Conservation (phyloP, 2,888 invertebrate species). For the Iselma pallidipennis region DNA sequence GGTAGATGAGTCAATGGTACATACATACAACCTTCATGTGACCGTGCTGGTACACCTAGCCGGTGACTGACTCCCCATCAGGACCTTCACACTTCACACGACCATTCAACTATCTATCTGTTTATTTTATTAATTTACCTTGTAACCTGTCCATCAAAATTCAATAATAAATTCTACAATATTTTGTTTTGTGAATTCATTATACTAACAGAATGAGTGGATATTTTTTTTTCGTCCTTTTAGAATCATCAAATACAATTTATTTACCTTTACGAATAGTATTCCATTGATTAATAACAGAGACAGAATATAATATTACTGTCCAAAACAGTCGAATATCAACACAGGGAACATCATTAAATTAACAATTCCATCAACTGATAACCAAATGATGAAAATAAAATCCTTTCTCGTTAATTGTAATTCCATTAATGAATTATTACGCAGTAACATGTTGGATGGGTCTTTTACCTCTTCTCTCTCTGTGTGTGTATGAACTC, state of each 20-base stretch:
- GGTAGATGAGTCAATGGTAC: background rate
- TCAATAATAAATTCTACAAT: no score
- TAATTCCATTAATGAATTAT: background rate
- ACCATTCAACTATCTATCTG: background rate
- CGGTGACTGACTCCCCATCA: background rate
- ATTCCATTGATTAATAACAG: no score
- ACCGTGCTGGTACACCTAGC: background rate
- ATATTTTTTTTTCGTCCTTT: no score
- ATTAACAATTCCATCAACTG: background rate
- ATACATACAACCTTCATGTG: background rate
- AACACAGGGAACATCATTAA: background rate
- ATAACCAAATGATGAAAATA: background rate
- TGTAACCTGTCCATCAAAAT: background rate
- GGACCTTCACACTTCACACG: background rate
- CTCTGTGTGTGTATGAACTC: background rate
- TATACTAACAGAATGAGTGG: background rate
- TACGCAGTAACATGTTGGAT: background rate
- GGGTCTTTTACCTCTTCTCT: background rate
- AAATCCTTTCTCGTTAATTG: background rate
- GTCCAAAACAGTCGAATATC: no score
- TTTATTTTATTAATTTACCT: background rate
- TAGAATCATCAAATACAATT: no score
- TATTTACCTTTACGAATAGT: no score
- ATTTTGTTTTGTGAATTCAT: no score
- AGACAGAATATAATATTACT: no score